Percentiles rank a stretch among this genome's conserved stretches.
Evolutionary conservation across 2,888 invertebrate genomes (phyloP).

Genomic region (Cylloceria caligata): DNA sequence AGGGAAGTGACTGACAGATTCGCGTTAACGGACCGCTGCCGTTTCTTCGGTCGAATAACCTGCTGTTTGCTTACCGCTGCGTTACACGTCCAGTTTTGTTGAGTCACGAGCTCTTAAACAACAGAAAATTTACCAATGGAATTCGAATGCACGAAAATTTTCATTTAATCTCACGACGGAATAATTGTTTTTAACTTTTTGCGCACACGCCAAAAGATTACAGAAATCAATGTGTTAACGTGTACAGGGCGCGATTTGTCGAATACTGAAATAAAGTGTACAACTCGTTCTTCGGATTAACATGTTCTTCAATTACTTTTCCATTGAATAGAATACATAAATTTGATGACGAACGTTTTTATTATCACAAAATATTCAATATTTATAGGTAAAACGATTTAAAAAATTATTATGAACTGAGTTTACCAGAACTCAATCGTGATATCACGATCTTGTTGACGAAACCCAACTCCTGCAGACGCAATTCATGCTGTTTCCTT

Average conservation of each 20-base stretch:
- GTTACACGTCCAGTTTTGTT: background rate
- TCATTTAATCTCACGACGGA: background rate
- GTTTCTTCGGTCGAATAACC: conserved; percentile 58
- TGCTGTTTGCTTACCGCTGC: conserved; percentile 31
- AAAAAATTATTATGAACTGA: too few relatives aligned
- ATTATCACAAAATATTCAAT: too few relatives aligned
- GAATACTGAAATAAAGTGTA: conserved; percentile 23
- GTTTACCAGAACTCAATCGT: too few relatives aligned
- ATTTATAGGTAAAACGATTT: too few relatives aligned
- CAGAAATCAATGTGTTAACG: background rate
- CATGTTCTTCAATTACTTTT: too few relatives aligned
- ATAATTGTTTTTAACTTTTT: background rate
- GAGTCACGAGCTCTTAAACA: conserved; percentile 12
- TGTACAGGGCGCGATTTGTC: background rate
- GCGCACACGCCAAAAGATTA: background rate
- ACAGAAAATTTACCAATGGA: conserved; percentile 3
- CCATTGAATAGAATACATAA: too few relatives aligned
- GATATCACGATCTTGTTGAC: too few relatives aligned
- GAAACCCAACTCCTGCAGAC: too few relatives aligned
- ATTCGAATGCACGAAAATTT: background rate
- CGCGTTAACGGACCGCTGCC: conserved; percentile 39
- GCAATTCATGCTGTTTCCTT: too few relatives aligned
- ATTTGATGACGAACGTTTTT: too few relatives aligned
- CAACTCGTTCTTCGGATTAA: too few relatives aligned
- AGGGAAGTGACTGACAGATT: conserved; percentile 48